A percentile compares a stretch with the other conserved stretches of the same genome.
phyloP scores from a whole-genome alignment of 2,888 invertebrate species.

The Netelia melanura region DNA sequence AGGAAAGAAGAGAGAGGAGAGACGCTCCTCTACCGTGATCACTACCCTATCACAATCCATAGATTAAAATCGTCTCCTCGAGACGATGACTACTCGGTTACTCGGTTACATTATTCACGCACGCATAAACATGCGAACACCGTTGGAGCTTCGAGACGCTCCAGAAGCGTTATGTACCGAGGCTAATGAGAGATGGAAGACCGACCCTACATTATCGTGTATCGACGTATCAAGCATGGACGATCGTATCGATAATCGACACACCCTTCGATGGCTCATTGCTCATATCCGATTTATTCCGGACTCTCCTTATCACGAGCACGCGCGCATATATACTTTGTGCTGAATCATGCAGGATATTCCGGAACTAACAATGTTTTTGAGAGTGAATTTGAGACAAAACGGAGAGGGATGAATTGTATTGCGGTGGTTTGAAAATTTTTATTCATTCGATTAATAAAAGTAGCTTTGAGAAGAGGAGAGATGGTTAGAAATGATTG shows the following conservation, averaged over 20 bases:
- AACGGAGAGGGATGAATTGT: background rate
- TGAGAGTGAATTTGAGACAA: background rate
- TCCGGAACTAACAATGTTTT: background rate
- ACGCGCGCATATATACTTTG: constrained; percentile 38
- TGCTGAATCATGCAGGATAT: constrained; percentile 10
- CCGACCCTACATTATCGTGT: constrained; percentile 43
- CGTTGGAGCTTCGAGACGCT: constrained; percentile 40
- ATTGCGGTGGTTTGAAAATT: background rate
- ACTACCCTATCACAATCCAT: constrained; percentile 1
- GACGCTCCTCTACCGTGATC: constrained; percentile 24
- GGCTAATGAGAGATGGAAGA: constrained; percentile 61
- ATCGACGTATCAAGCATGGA: background rate
- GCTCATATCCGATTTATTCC: constrained; percentile 56
- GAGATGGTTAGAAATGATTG: background rate
- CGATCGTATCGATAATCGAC: constrained; percentile 60
- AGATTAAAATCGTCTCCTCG: constrained; percentile 20
- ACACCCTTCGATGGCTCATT: constrained; percentile 58
- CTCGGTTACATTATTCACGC: constrained; percentile 1
- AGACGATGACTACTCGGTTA: background rate
- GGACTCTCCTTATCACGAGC: constrained; percentile 56
- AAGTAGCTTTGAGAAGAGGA: background rate
- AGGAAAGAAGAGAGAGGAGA: background rate
- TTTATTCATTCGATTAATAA: background rate
- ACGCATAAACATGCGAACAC: background rate
- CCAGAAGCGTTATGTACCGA: constrained; percentile 51